phyloP scores from a whole-genome alignment of 2,113 vertebrate genomes.

The Astur gentilis region DNA sequence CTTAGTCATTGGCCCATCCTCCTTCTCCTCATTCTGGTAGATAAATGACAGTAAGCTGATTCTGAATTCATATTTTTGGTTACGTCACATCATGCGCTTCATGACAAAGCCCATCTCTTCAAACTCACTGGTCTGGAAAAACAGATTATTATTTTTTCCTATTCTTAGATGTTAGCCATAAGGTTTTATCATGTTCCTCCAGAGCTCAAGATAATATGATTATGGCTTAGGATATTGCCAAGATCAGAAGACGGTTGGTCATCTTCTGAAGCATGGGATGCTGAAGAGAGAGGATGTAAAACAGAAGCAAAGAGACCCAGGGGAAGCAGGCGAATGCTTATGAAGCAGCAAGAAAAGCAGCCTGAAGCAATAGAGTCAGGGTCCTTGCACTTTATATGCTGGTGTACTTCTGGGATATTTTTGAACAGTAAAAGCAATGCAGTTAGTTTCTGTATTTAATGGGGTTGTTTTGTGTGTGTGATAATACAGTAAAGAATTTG shows the following conservation, averaged over 20 bases:
- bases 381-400: conserved; percentile 40
- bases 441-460: conserved; percentile 18
- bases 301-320: neutral
- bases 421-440: conserved; percentile 3
- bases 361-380: conserved; percentile 35
- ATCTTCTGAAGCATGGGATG: neutral
- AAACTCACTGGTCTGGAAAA: neutral
- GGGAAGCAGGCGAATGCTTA: neutral
- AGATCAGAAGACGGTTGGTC: neutral
- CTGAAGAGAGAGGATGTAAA: conserved; percentile 20
- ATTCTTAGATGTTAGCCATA: neutral
- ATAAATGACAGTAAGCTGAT: neutral
- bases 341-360: conserved; percentile 12
- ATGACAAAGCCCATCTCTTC: neutral
- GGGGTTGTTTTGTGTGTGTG: neutral
- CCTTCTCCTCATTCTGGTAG: neutral
- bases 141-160: neutral
- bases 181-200: neutral
- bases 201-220: neutral
- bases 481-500: neutral
- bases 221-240: neutral
- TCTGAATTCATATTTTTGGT: neutral
- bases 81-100: neutral
- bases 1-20: neutral
- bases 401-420: neutral